phyloP scores from a whole-genome alignment of 2,113 vertebrate species.

The Phalacrocorax pelagicus region DNA sequence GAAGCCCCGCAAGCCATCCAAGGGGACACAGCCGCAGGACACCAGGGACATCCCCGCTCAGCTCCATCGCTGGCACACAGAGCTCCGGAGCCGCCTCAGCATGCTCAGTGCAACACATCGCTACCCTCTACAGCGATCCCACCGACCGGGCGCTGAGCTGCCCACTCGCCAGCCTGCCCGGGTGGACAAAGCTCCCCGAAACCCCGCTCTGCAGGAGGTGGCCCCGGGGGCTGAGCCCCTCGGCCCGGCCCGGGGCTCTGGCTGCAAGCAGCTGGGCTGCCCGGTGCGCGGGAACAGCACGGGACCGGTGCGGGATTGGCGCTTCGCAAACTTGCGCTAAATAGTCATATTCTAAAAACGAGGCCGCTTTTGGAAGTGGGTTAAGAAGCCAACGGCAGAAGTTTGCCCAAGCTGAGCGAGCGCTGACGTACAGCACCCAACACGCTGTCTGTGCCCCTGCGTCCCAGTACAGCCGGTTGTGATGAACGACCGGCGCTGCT shows the following conservation, averaged over 20 bases:
- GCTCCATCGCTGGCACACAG: background rate
- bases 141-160: rapidly evolving
- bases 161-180: background rate
- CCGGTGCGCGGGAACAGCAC: rapidly evolving
- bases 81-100: background rate
- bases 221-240: background rate
- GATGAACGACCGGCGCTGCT: background rate
- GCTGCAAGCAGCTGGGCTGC: background rate
- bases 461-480: background rate
- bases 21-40: rapidly evolving
- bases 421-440: background rate
- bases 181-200: rapidly evolving
- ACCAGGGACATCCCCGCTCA: too few species aligned
- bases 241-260: rapidly evolving
- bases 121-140: background rate
- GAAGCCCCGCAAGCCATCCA: rapidly evolving
- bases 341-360: background rate
- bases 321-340: rapidly evolving
- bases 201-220: rapidly evolving
- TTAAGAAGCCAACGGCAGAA: background rate
- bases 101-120: rapidly evolving
- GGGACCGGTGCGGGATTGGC: rapidly evolving
- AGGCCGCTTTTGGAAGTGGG: background rate
- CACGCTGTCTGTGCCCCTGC: rapidly evolving
- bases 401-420: background rate